These are phyloP conservation scores for Mirza zaza DNA, from an alignment of 2,113 vertebrate genomes.

Conservation along the genomic window DNA sequence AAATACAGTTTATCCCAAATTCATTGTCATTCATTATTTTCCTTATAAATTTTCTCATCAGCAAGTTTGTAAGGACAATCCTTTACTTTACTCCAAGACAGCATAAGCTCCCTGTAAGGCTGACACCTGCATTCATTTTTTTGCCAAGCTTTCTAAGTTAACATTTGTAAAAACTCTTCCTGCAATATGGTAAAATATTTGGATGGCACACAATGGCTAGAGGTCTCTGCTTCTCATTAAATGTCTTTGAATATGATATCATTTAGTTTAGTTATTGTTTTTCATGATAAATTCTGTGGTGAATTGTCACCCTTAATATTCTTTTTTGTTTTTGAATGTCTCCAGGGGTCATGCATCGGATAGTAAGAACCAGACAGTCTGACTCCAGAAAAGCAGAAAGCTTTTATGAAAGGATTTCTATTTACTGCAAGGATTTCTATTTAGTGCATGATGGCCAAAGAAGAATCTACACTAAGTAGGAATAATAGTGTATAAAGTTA, in stretches of 20 bases:
- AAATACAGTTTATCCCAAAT: neutral
- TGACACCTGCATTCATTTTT: neutral
- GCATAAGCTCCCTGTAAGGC: neutral
- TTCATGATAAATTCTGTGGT: conserved; percentile 60
- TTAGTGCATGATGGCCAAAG: neutral
- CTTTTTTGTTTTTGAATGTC: conserved; percentile 51
- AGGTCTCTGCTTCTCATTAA: conserved; percentile 38
- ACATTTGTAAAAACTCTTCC: neutral
- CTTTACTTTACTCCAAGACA: neutral
- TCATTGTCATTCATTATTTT: neutral
- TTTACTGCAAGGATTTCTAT: conserved; percentile 62
- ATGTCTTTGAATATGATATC: conserved; percentile 35
- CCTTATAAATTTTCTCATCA: neutral
- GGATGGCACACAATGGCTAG: neutral
- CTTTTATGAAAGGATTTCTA: conserved; percentile 72
- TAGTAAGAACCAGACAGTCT: conserved; percentile 74
- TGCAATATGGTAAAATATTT: neutral
- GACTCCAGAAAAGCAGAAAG: conserved; percentile 75
- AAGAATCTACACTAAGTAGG: neutral
- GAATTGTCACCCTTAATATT: conserved; percentile 69
- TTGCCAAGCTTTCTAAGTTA: neutral
- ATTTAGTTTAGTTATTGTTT: conserved; percentile 59
- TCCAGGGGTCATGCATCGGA: conserved; percentile 65
- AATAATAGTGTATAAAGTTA: neutral
- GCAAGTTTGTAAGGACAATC: conserved; percentile 5